phyloP scores from a whole-genome alignment of 2,888 invertebrate species.

The Cataglyphis rosenhaueri region DNA sequence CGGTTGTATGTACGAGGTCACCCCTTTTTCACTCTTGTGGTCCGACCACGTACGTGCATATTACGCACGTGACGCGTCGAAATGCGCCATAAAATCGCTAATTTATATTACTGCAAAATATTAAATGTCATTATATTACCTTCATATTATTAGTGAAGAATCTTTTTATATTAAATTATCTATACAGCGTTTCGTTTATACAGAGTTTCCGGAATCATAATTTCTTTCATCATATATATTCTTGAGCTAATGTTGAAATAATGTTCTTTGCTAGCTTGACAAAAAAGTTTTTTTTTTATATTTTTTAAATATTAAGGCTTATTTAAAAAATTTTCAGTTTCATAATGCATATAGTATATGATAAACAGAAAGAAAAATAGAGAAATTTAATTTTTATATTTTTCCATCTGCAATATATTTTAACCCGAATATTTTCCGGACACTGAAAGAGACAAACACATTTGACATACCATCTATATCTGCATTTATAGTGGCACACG shows the following conservation, averaged over 20 bases:
- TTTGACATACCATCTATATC: constrained; percentile 5
- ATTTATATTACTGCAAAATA: constrained; percentile 46
- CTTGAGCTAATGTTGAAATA: background rate
- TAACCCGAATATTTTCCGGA: background rate
- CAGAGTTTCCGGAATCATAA: background rate
- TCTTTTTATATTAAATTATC: constrained; percentile 16
- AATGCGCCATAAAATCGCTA: constrained; percentile 21
- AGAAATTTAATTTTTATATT: constrained; percentile 9
- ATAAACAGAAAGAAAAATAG: background rate
- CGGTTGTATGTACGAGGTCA: constrained; percentile 34
- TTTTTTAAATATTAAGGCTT: background rate
- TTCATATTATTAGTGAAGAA: background rate
- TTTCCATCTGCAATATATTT: background rate
- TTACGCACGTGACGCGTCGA: constrained; percentile 49
- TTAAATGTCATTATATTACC: constrained; percentile 29
- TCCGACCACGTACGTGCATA: constrained; percentile 48
- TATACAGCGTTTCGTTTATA: background rate
- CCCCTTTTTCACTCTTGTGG: constrained; percentile 27
- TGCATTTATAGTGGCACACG: background rate
- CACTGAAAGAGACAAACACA: background rate
- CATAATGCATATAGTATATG: background rate
- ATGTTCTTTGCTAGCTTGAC: background rate
- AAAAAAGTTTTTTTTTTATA: background rate
- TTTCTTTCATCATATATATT: background rate
- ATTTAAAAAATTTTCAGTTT: background rate